Conservation (phyloP, 2,113 vertebrate species). For the Peucedramus taeniatus region DNA sequence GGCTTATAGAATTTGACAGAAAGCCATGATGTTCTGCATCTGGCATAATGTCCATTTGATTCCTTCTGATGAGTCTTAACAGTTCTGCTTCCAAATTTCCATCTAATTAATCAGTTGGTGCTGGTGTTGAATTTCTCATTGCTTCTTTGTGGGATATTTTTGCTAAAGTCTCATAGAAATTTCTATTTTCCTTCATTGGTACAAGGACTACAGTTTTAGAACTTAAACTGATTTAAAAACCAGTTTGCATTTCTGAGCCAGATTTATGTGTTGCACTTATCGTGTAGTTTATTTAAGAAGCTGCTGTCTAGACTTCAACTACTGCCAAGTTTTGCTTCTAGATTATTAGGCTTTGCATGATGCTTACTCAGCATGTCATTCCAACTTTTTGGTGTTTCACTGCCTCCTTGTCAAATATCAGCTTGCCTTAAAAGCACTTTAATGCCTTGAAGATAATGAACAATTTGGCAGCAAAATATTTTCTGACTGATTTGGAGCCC, state of each 20-base stretch:
- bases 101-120: neutral
- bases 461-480: conserved; percentile 39
- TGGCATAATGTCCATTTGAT: neutral
- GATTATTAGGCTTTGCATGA: conserved; percentile 12
- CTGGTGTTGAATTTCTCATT: neutral
- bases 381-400: neutral
- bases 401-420: conserved; percentile 27
- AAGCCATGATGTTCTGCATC: neutral
- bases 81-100: neutral
- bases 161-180: neutral
- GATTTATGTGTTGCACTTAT: neutral
- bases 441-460: conserved; percentile 41
- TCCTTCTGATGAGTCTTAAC: neutral
- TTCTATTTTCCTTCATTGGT: neutral
- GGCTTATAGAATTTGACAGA: neutral
- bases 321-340: neutral
- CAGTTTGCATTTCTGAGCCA: neutral
- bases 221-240: neutral
- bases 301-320: neutral
- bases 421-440: conserved; percentile 42
- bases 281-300: neutral
- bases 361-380: conserved; percentile 2
- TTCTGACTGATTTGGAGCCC: conserved; percentile 13
- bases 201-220: neutral
- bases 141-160: neutral